Conservation (phyloP, 2,888 invertebrate genomes). For the Eupithecia vulgata region DNA sequence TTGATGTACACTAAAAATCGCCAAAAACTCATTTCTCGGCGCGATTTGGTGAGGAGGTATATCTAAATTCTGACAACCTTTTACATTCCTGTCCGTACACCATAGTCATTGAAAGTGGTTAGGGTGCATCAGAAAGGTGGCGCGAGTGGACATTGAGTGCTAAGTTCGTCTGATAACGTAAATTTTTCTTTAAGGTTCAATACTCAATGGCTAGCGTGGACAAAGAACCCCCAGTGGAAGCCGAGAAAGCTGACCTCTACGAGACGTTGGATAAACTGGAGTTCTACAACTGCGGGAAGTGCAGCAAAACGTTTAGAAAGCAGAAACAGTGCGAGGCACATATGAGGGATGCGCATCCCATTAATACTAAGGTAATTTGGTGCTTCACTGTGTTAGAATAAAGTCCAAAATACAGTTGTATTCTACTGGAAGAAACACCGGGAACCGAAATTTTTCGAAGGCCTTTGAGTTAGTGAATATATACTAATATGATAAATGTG, state of each 20-base stretch:
- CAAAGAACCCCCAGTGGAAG: conserved; percentile 54
- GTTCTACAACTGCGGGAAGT: conserved; percentile 69
- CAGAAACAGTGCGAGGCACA: conserved; percentile 86
- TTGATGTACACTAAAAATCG: too few relatives aligned
- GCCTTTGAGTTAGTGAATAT: too few relatives aligned
- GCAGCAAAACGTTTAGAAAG: conserved; percentile 84
- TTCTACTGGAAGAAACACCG: background rate
- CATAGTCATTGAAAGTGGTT: too few relatives aligned
- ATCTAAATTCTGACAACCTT: too few relatives aligned
- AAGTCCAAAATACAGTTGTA: background rate
- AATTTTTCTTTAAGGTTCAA: conserved; percentile 48
- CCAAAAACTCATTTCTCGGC: too few relatives aligned
- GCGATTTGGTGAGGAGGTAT: too few relatives aligned
- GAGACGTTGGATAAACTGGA: conserved; percentile 68
- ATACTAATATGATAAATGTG: too few relatives aligned
- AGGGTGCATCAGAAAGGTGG: too few relatives aligned
- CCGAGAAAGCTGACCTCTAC: conserved; percentile 66
- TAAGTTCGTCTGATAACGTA: too few relatives aligned
- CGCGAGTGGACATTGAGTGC: too few relatives aligned
- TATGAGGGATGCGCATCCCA: conserved; percentile 83
- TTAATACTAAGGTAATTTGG: conserved; percentile 58
- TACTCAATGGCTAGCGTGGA: conserved; percentile 73
- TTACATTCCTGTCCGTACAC: too few relatives aligned
- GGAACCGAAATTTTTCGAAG: too few relatives aligned
- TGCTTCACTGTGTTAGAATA: background rate